Base-by-base conservation (phyloP, 2,113 vertebrate species). In the Carassius carassius region DNA sequence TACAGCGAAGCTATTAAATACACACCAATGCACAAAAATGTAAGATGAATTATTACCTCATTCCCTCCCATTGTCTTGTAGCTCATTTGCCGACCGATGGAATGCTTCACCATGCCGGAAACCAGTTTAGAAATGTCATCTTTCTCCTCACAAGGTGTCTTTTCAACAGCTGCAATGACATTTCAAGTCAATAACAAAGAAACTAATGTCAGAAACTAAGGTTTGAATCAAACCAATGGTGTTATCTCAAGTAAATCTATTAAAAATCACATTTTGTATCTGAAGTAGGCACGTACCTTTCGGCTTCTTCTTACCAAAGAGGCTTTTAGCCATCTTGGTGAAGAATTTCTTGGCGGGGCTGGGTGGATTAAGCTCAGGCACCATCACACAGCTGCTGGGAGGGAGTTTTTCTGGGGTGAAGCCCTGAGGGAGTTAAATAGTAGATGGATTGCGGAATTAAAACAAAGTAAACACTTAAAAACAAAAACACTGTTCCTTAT, bases 361-460 rank as follows among this genome's bases (percentile, higher is more conserved):
- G 13, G 97, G 96, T 0, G 96, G 96, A 89, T 94, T 97, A 87
- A 99, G 94, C 82, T 99, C 97, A 16, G 98, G 98, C 87, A 95
- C 95, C 92, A 94, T 97, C 87, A 96, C 91, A 0, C 98, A 99
- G 92, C 97, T 97, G 92, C 94, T 98, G 75, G 96, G 94, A 67
- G 97, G 97, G 76, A 99, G 96, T 86, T 95, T 96, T 83, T 98
- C 96, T 0, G 98, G 98, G 1, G 96, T 99, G 87, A 96, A 99
- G 83, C 96, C 96, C 98, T 99, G 91, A 65, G 87, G 44, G 44
- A 72, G 47, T 8, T 58, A 86, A 17, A 41, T 35, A 17, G 11
- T 70, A 0, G 17, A 19, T n/a, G 14, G 16, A 54, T 51, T 51
- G 10, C 37, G 2, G 23, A 37, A 41, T 12, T 12, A 81, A 29